Evolutionary conservation across 2,888 invertebrate species (phyloP).

Genomic region (Oscheius onirici): DNA sequence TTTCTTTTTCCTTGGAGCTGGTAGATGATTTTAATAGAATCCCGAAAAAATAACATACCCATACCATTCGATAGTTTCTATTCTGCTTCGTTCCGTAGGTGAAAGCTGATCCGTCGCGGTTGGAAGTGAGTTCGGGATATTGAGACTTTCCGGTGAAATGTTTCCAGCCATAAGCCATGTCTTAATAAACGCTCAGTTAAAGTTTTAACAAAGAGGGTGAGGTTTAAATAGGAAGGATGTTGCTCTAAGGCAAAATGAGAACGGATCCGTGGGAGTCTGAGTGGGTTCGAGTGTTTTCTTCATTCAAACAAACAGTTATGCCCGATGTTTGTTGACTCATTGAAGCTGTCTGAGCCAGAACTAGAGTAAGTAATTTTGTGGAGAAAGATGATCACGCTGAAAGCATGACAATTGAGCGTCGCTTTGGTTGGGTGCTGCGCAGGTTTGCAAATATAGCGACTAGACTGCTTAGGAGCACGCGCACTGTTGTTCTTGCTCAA

Average conservation of each 20-base stretch:
- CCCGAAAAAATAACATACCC: slow-evolving; percentile 43
- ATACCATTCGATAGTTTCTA: slow-evolving; percentile 51
- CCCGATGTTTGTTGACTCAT: slow-evolving; percentile 16
- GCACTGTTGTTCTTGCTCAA: slow-evolving; percentile 26
- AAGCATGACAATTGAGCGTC: background rate
- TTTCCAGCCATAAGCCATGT: slow-evolving; percentile 61
- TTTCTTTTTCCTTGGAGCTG: slow-evolving; percentile 59
- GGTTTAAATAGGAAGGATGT: slow-evolving; percentile 2
- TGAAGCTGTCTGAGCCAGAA: background rate
- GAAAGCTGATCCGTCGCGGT: slow-evolving; percentile 48
- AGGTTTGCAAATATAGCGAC: slow-evolving; percentile 28
- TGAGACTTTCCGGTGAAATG: slow-evolving; percentile 58
- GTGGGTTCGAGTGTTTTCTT: slow-evolving; percentile 27
- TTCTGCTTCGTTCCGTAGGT: slow-evolving; percentile 59
- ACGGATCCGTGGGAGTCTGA: slow-evolving; percentile 29
- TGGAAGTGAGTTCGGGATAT: slow-evolving; percentile 54
- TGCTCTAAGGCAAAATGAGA: slow-evolving; percentile 10
- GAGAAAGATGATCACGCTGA: background rate
- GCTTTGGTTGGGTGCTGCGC: slow-evolving; percentile 12
- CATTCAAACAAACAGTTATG: slow-evolving; percentile 32
- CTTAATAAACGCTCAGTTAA: background rate
- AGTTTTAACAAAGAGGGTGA: background rate
- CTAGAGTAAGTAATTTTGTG: background rate
- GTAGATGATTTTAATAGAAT: background rate
- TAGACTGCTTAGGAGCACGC: slow-evolving; percentile 30